phyloP scores from a whole-genome alignment of 2,797 vertebrate species.

The Lepus oiostolus region DNA sequence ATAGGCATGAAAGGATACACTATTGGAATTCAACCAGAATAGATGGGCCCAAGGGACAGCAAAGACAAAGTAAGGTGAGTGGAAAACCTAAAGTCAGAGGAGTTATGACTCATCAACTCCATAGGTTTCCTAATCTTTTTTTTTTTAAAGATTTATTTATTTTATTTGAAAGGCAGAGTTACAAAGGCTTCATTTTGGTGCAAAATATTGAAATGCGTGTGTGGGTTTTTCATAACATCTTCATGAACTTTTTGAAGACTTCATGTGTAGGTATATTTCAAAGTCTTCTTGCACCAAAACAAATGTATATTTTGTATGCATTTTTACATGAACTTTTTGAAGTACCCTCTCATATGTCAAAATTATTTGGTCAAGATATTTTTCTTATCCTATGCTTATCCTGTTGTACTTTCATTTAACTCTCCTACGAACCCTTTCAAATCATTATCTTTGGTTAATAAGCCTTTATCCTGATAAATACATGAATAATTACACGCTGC shows the following conservation, averaged over 20 bases:
- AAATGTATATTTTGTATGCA: too few relatives aligned
- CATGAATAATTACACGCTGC: background rate
- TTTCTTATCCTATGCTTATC: background rate
- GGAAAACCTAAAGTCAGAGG: background rate
- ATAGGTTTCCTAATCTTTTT: too few relatives aligned
- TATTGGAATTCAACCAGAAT: background rate
- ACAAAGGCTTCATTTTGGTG: too few relatives aligned
- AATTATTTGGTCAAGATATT: conserved; percentile 16
- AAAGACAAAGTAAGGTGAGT: background rate
- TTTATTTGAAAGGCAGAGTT: too few relatives aligned
- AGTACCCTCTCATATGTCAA: background rate
- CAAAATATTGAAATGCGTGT: too few relatives aligned
- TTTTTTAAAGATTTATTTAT: too few relatives aligned
- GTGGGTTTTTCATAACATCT: too few relatives aligned
- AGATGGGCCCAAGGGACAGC: background rate
- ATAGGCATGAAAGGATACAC: background rate
- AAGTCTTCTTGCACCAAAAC: too few relatives aligned
- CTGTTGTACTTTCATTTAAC: background rate
- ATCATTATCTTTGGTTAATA: conserved; percentile 51
- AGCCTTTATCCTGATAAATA: conserved; percentile 14
- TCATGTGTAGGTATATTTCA: too few relatives aligned
- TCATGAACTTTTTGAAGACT: too few relatives aligned
- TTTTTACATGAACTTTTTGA: too few relatives aligned
- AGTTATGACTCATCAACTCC: background rate
- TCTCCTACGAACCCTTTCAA: background rate